phyloP scores from a whole-genome alignment of 2,888 invertebrate genomes.

The Ptilodon capucinus region DNA sequence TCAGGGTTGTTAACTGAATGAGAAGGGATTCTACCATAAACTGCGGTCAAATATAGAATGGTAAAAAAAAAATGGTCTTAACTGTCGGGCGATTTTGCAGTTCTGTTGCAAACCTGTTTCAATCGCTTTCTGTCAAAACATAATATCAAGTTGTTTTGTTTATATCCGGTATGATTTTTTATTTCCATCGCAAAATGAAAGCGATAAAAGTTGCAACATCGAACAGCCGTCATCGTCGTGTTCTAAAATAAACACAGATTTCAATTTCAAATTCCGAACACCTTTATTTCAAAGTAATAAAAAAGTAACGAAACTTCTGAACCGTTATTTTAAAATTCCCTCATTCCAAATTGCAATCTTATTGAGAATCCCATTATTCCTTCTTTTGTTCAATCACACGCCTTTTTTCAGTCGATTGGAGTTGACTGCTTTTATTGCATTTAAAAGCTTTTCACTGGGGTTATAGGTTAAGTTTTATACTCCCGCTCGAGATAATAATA shows the following conservation, averaged over 20 bases:
- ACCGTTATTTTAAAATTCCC: conserved; percentile 14
- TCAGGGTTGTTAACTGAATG: no score
- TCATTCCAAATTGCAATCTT: conserved; percentile 20
- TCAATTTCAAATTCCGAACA: neutral
- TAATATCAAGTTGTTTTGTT: no score
- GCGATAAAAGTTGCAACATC: no score
- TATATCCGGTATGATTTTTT: no score
- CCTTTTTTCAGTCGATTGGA: conserved; percentile 22
- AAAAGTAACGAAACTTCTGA: neutral
- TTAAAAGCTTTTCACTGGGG: conserved; percentile 3
- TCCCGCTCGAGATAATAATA: neutral
- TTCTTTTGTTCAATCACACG: conserved; percentile 30
- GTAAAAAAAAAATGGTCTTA: no score
- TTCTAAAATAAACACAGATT: neutral
- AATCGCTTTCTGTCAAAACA: no score
- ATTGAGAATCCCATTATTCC: conserved; percentile 23
- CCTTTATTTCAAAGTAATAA: conserved; percentile 5
- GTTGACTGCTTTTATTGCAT: conserved; percentile 14
- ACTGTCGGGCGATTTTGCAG: no score
- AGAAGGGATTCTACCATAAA: no score
- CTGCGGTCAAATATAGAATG: no score
- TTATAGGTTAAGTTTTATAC: conserved; percentile 1
- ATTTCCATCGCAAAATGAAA: no score
- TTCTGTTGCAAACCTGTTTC: no score
- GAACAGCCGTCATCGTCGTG: no score